Base-by-base conservation (phyloP, 2,797 vertebrate genomes). In the Oreochromis mossambicus region DNA sequence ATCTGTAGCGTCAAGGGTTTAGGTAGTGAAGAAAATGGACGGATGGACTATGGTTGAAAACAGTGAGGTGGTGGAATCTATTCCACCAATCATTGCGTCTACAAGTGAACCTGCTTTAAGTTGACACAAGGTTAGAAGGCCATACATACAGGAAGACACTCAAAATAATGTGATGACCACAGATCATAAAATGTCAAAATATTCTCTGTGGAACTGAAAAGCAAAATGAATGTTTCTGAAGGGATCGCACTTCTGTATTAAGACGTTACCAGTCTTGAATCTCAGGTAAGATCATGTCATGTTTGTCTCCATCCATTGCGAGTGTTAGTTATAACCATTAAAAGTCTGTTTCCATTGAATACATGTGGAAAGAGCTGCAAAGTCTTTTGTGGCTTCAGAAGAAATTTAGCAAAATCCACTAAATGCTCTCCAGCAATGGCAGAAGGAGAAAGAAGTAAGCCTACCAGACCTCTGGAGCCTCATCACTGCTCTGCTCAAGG, bases 41-140 rank as follows among this genome's bases (percentile, higher is more conserved):
- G 48, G 48, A 32, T 21, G 26, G 46, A 14, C 11, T n/a, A 11
- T 24, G 19, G 21, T 38, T 6, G 32, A 63, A 63, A 21, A 14
- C 19, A 38, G 0, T 13, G 61, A 66, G 0, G 36, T 26, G 63
- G 21, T 41, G 36, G 24, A 24, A 68, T 68, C 1, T 41, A 68
- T 70, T 70, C 13, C 38, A 70, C 15, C 3, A 43, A 43, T 10
- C 21, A 46, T 17, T 43, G 14, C 38, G 6, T 70, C 66, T 17
- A 8, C 14, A 46, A 46, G 0, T 11, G 5, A 70, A 46, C 66
- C 17, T 9, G 21, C 21, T 46, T 70, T 70, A 70, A 0, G 24
- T 29, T 70, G 14, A 46, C 41, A 70, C 21, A 26, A 26, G 66
- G 38, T 26, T 46, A 11, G 24, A 70, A 46, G 38, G 41, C 3